A percentile compares a stretch with the other conserved stretches of the same genome.
Conservation (phyloP, 2,797 vertebrate species). For the Glyptemys insculpta region DNA sequence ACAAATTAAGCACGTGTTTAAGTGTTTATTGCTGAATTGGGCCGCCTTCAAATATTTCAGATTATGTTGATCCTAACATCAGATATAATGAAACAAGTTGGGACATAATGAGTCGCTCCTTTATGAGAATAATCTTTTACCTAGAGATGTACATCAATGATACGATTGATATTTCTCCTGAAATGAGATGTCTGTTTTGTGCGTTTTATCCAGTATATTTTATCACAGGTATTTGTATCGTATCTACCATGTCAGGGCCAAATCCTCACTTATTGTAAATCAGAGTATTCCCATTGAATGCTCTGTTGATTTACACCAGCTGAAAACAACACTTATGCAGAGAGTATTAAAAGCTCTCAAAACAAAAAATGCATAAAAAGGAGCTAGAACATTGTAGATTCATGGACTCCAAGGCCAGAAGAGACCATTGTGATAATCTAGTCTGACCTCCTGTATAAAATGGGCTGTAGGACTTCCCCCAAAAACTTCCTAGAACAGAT, state of each 20-base stretch:
- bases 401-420: too few relatives aligned
- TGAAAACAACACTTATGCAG: background rate
- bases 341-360: rapidly evolving
- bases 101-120: background rate
- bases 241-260: background rate
- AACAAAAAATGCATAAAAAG: background rate
- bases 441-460: too few relatives aligned
- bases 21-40: background rate
- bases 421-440: too few relatives aligned
- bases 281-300: background rate
- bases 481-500: too few relatives aligned
- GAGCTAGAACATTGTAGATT: background rate
- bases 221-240: background rate
- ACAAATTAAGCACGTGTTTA: constrained; percentile 19
- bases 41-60: background rate
- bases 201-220: background rate
- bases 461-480: too few relatives aligned
- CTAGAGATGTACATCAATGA: background rate
- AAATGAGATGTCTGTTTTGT: background rate
- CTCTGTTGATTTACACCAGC: background rate
- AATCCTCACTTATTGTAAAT: background rate
- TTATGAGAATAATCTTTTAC: background rate
- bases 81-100: background rate
- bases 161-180: background rate
- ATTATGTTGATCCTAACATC: background rate